Conservation (phyloP, 2,888 invertebrate species). For the Drosophila nr. perissopoda region DNA sequence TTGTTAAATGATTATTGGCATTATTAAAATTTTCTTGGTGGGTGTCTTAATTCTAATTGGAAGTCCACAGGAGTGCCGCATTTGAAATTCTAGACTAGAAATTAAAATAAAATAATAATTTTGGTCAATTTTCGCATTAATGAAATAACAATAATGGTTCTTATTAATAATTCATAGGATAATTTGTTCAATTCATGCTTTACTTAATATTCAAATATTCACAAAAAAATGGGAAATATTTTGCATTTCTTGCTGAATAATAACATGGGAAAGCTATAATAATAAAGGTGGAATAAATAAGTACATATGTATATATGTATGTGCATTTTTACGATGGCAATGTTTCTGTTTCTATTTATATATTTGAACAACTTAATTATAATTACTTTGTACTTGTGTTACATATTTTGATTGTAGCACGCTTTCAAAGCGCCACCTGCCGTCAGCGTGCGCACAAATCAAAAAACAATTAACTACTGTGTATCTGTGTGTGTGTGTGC, state of each 20-base stretch:
- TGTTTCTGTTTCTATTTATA: neutral
- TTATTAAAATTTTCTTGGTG: neutral
- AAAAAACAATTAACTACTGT: constrained; percentile 31
- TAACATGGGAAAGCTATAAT: neutral
- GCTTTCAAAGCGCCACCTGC: constrained; percentile 62
- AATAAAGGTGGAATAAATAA: neutral
- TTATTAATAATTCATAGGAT: neutral
- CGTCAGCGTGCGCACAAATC: constrained; percentile 44
- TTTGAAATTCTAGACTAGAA: neutral
- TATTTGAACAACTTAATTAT: neutral
- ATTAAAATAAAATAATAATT: neutral
- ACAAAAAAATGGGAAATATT: neutral
- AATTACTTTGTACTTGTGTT: neutral
- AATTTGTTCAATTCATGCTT: neutral
- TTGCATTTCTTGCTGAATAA: neutral
- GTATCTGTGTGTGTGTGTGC: constrained; percentile 10
- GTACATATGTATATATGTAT: neutral
- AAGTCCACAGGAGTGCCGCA: neutral
- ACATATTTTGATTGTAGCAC: constrained; percentile 36
- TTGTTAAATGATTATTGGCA: neutral
- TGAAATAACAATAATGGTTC: neutral
- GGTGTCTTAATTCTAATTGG: neutral
- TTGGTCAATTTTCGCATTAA: neutral
- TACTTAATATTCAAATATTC: neutral
- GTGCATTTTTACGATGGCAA: neutral